These are phyloP conservation scores for Catostomus latipinnis DNA, from an alignment of 2,797 vertebrate genomes.

Conservation along the genomic window DNA sequence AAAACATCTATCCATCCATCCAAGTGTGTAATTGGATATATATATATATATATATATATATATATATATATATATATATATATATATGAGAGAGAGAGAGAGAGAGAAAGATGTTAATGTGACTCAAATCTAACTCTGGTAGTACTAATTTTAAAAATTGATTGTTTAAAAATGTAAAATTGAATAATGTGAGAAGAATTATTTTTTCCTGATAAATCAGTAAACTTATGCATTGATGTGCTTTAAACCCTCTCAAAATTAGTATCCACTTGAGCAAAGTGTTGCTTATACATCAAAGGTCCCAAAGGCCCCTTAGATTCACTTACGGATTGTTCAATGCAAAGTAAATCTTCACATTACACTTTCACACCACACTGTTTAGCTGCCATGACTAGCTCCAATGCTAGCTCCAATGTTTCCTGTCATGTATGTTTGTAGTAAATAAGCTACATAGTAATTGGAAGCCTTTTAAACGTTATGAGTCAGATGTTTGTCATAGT, in stretches of 20 bases:
- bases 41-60: too few relatives aligned
- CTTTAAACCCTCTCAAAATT: slow-evolving; percentile 1
- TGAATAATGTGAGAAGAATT: neutral
- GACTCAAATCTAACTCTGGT: too few relatives aligned
- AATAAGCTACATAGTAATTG: slow-evolving; percentile 43
- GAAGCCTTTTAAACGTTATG: slow-evolving; percentile 35
- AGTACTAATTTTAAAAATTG: too few relatives aligned
- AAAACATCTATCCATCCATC: too few relatives aligned
- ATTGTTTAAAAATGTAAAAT: too few relatives aligned
- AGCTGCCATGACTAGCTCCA: slow-evolving; percentile 27
- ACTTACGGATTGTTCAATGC: neutral
- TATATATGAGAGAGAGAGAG: too few relatives aligned
- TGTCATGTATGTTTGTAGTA: slow-evolving; percentile 46
- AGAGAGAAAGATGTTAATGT: too few relatives aligned
- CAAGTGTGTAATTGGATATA: too few relatives aligned
- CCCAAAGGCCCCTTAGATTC: neutral
- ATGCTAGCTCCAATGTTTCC: slow-evolving; percentile 40
- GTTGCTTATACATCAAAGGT: slow-evolving; percentile 14
- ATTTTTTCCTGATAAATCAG: neutral
- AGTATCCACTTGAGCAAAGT: neutral
- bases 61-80: too few relatives aligned
- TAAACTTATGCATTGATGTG: neutral
- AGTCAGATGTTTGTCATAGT: slow-evolving; percentile 16
- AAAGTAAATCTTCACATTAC: slow-evolving; percentile 30
- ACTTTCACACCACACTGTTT: slow-evolving; percentile 31